phyloP scores from a whole-genome alignment of 2,888 invertebrate species.

The Deilephila porcellus region DNA sequence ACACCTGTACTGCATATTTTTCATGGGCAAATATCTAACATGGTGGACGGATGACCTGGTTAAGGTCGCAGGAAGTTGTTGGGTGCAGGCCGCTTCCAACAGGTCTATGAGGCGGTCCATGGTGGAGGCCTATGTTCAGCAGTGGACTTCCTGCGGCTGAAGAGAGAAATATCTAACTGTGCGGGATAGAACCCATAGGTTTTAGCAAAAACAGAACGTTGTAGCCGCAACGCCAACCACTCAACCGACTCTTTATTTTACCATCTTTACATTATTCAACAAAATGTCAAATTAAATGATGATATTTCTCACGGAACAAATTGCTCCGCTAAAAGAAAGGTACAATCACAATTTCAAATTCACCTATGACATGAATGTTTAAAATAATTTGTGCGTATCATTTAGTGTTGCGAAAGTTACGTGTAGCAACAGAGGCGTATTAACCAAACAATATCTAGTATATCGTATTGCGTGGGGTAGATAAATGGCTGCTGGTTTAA shows the following conservation, averaged over 20 bases:
- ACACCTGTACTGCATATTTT: too few relatives aligned
- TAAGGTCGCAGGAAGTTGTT: too few relatives aligned
- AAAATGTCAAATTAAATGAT: constrained; percentile 20
- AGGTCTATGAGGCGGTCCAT: too few relatives aligned
- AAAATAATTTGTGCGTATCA: constrained; percentile 7
- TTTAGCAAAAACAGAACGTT: background rate
- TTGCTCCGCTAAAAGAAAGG: constrained; percentile 13
- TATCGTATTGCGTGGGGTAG: background rate
- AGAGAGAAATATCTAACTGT: background rate
- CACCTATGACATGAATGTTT: background rate
- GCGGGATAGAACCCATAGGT: background rate
- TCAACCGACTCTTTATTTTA: background rate
- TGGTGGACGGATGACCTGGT: too few relatives aligned
- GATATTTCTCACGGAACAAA: constrained; percentile 10
- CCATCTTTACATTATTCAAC: background rate
- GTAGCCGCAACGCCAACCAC: background rate
- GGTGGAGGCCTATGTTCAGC: too few relatives aligned
- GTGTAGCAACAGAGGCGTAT: background rate
- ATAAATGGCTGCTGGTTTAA: background rate
- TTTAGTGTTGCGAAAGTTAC: background rate
- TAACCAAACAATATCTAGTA: background rate
- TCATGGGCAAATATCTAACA: too few relatives aligned
- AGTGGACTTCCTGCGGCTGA: too few relatives aligned
- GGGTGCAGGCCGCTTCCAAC: too few relatives aligned
- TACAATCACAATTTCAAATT: constrained; percentile 9